These are phyloP conservation scores for Lasioglossum zephyrum DNA, from an alignment of 2,888 invertebrate species.

Conservation along the genomic window DNA sequence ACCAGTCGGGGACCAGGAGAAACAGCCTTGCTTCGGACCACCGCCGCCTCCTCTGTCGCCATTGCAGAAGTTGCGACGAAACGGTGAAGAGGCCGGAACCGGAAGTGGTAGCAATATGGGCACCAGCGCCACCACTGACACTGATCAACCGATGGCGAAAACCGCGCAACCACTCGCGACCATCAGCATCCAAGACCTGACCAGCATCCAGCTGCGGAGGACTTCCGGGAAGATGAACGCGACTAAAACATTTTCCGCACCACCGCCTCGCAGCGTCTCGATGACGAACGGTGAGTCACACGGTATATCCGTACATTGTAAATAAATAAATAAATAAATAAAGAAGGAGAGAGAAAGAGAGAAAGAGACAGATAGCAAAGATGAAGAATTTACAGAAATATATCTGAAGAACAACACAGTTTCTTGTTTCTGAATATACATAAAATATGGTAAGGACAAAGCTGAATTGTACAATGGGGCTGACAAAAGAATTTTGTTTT, in stretches of 20 bases:
- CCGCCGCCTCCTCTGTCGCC: slow-evolving; percentile 81
- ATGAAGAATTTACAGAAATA: too few relatives aligned
- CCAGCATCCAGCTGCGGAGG: slow-evolving; percentile 92
- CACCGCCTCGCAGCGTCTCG: slow-evolving; percentile 90
- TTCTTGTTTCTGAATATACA: too few relatives aligned
- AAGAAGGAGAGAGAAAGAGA: too few relatives aligned
- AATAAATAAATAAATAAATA: too few relatives aligned
- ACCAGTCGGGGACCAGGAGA: slow-evolving; percentile 54
- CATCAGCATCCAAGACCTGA: slow-evolving; percentile 94
- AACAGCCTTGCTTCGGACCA: slow-evolving; percentile 83
- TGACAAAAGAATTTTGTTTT: too few relatives aligned
- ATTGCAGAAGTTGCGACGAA: slow-evolving; percentile 60
- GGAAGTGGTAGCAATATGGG: slow-evolving; percentile 71
- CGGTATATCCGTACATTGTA: too few relatives aligned
- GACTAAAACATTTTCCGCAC: slow-evolving; percentile 94
- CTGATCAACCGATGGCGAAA: slow-evolving; percentile 84
- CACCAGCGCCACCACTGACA: slow-evolving; percentile 79
- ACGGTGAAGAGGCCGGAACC: slow-evolving; percentile 15
- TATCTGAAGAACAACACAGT: too few relatives aligned
- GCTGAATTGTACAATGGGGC: too few relatives aligned
- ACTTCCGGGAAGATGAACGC: slow-evolving; percentile 89
- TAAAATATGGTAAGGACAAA: too few relatives aligned
- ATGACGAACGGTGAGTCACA: slow-evolving; percentile 84
- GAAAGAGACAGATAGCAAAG: too few relatives aligned
- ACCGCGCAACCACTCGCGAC: slow-evolving; percentile 91